phyloP scores from a whole-genome alignment of 2,113 vertebrate species.

The Rhinogobius similis region DNA sequence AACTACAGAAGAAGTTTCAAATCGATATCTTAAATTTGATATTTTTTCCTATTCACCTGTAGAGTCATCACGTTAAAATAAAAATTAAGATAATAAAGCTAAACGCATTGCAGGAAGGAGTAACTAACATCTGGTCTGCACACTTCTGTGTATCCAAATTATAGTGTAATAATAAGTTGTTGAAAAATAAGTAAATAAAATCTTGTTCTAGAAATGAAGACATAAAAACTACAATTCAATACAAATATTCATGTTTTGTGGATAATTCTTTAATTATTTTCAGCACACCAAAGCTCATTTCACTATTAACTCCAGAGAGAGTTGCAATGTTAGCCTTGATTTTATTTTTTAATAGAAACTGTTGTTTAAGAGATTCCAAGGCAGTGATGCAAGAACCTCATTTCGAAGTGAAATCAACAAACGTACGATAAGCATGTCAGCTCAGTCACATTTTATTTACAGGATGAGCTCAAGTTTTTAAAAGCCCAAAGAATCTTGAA shows the following conservation, averaged over 20 bases:
- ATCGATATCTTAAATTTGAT: too few relatives aligned
- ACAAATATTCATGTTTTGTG: too few relatives aligned
- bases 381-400: constrained; percentile 37
- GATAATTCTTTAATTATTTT: not conserved
- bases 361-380: constrained; percentile 30
- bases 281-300: not conserved
- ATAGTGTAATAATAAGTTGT: too few relatives aligned
- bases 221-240: not conserved
- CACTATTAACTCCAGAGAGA: not conserved
- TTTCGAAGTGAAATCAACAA: constrained; percentile 27
- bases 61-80: too few relatives aligned
- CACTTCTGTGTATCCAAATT: too few relatives aligned
- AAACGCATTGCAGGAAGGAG: too few relatives aligned
- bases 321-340: not conserved
- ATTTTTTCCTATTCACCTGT: too few relatives aligned
- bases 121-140: too few relatives aligned
- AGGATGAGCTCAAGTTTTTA: not conserved
- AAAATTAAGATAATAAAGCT: too few relatives aligned
- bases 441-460: not conserved
- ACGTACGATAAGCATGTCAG: not conserved
- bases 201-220: not conserved
- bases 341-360: constrained; percentile 23
- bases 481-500: not conserved
- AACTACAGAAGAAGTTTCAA: too few relatives aligned
- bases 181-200: too few relatives aligned